A percentile compares a stretch with the other conserved stretches of the same genome.
Evolutionary conservation across 1,140 invertebrate genomes (phyloP).

Genomic region (Macrosteles quadrilineatus): DNA sequence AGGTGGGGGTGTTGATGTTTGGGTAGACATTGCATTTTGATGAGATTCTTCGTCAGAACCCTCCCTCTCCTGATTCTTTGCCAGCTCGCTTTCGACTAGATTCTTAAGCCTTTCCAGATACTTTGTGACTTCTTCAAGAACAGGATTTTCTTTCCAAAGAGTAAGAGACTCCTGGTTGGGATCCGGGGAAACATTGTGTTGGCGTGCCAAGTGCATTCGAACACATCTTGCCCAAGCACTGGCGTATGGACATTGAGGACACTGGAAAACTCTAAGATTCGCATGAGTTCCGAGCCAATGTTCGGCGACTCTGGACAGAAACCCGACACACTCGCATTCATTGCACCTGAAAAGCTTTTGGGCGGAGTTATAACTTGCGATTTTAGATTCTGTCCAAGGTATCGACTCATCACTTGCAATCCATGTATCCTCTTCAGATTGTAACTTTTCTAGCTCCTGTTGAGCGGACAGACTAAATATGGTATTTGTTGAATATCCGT

Average conservation of each 20-base stretch:
- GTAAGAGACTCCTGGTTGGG: slow-evolving; percentile 55
- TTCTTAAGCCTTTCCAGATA: slow-evolving; percentile 67
- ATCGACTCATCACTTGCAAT: slow-evolving; percentile 66
- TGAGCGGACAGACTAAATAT: neutral
- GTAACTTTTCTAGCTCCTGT: slow-evolving; percentile 18
- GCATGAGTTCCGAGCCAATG: slow-evolving; percentile 83
- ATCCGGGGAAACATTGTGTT: slow-evolving; percentile 64
- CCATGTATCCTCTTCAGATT: slow-evolving; percentile 57
- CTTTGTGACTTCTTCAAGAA: slow-evolving; percentile 70
- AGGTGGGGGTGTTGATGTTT: neutral
- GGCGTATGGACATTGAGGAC: slow-evolving; percentile 70
- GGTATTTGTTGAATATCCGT: slow-evolving; percentile 61
- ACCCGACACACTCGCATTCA: slow-evolving; percentile 76
- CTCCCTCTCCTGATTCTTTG: slow-evolving; percentile 36
- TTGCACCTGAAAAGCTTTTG: slow-evolving; percentile 73
- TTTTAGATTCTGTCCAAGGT: slow-evolving; percentile 68
- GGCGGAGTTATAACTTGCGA: slow-evolving; percentile 69
- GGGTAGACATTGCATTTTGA: neutral
- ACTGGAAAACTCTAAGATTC: slow-evolving; percentile 70
- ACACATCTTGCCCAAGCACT: slow-evolving; percentile 75
- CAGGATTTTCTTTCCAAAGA: slow-evolving; percentile 68
- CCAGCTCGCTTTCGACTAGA: slow-evolving; percentile 56
- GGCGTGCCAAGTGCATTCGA: slow-evolving; percentile 68
- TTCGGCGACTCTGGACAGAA: slow-evolving; percentile 75
- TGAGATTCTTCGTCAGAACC: slow-evolving; percentile 26